Percentiles rank a stretch among this genome's conserved stretches.
phyloP scores from a whole-genome alignment of 2,888 invertebrate species.

The Anaspis maculata region DNA sequence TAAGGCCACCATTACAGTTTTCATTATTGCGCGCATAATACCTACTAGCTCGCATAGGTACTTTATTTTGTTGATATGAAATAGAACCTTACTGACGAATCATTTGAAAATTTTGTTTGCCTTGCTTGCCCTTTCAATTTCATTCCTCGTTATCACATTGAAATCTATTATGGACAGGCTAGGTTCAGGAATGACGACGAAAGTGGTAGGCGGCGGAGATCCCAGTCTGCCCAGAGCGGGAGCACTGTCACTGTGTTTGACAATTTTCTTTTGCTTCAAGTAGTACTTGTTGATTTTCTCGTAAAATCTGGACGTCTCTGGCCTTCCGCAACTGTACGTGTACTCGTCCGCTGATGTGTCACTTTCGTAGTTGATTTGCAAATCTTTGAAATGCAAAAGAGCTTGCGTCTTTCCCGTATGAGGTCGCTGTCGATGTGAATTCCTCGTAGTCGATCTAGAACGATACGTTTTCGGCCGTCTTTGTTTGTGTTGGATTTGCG shows the following conservation, averaged over 20 bases:
- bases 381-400: conserved; percentile 47
- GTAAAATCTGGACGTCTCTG: conserved; percentile 26
- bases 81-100: conserved; percentile 1
- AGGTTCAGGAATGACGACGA: conserved; percentile 49
- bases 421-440: conserved; percentile 40
- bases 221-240: conserved; percentile 14
- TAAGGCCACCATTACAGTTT: too few species aligned
- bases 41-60: background rate
- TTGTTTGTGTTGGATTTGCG: conserved; percentile 36
- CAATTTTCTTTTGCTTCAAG: too few species aligned
- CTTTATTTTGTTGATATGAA: conserved; percentile 1
- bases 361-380: conserved; percentile 48
- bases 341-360: conserved; percentile 45
- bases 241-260: too few species aligned
- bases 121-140: conserved; percentile 25
- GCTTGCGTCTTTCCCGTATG: conserved; percentile 46
- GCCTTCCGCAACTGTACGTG: conserved; percentile 28
- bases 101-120: conserved; percentile 9
- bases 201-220: conserved; percentile 29
- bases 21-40: too few species aligned
- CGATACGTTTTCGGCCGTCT: conserved; percentile 21
- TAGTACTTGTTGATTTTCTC: conserved; percentile 23
- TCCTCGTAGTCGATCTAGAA: conserved; percentile 31
- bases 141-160: conserved; percentile 51
- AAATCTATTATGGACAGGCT: conserved; percentile 65